Conservation (phyloP, 2,888 invertebrate species). For the Dynastes grantii region DNA sequence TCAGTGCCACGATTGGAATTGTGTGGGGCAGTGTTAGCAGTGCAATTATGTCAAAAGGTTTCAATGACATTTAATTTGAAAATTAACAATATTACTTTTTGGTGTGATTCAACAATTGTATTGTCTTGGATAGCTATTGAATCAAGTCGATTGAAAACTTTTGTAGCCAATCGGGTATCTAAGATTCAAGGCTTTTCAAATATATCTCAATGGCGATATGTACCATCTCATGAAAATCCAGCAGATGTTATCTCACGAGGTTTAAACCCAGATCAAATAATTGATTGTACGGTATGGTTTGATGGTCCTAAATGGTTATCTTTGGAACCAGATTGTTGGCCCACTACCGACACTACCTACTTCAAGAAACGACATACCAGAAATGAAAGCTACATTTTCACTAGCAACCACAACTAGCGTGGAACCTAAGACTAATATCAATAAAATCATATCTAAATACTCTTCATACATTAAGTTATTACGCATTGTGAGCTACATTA, state of each 20-base stretch:
- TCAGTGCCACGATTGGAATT: constrained; percentile 52
- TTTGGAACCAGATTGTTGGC: no score
- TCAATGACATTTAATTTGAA: constrained; percentile 26
- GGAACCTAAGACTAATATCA: no score
- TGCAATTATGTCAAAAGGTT: constrained; percentile 45
- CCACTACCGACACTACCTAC: no score
- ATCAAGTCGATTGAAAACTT: constrained; percentile 50
- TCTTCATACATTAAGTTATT: no score
- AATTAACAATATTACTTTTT: constrained; percentile 30
- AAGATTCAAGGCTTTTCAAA: constrained; percentile 48
- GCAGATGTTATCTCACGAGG: constrained; percentile 21
- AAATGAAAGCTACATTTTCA: no score
- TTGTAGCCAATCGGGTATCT: constrained; percentile 53
- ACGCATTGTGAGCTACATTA: no score
- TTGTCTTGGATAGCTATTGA: constrained; percentile 51
- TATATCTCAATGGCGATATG: constrained; percentile 51
- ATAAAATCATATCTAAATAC: no score
- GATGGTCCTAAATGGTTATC: no score
- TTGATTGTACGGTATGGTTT: no score
- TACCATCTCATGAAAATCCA: constrained; percentile 53
- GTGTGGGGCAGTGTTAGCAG: constrained; percentile 52
- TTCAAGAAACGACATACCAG: no score
- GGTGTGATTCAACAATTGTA: constrained; percentile 53
- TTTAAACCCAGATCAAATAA: no score
- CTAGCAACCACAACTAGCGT: no score